These are phyloP conservation scores for Rhodinocichla rosea DNA, from an alignment of 2,113 vertebrate genomes.

Conservation along the genomic window DNA sequence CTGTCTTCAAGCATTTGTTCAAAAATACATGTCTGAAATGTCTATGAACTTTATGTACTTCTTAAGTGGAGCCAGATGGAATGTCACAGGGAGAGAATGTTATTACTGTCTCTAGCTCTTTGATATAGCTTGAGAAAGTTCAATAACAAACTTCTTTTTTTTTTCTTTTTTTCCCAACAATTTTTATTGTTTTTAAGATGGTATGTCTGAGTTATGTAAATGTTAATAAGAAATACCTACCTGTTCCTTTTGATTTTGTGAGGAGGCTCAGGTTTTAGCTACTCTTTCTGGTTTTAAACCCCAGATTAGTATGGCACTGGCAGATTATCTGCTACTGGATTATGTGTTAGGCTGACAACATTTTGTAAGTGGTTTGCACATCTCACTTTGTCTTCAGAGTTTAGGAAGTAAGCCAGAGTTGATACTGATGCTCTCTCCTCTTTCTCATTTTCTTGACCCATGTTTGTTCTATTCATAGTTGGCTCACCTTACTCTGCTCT, in stretches of 20 bases:
- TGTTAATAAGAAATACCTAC: neutral
- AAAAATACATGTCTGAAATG: conserved; percentile 3
- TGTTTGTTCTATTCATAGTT: neutral
- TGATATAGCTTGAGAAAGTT: neutral
- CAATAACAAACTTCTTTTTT: neutral
- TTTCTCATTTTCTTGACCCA: neutral
- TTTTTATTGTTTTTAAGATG: neutral
- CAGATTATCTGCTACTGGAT: neutral
- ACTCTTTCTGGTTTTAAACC: neutral
- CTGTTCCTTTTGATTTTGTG: neutral
- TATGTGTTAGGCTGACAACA: neutral
- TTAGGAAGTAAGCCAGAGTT: neutral
- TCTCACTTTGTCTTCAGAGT: neutral
- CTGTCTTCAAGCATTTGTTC: conserved; percentile 2
- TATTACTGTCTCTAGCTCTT: neutral
- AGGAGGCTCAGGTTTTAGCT: neutral
- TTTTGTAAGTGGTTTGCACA: neutral
- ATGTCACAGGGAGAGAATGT: neutral
- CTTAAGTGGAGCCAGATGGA: neutral
- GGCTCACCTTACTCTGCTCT: neutral
- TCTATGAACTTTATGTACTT: neutral
- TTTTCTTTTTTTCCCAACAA: neutral
- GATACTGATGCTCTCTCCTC: neutral
- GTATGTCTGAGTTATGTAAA: neutral
- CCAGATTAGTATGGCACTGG: neutral